A percentile compares a stretch with the other conserved stretches of the same genome.
Conservation (phyloP, 2,888 invertebrate genomes). For the Clunio marinus region DNA sequence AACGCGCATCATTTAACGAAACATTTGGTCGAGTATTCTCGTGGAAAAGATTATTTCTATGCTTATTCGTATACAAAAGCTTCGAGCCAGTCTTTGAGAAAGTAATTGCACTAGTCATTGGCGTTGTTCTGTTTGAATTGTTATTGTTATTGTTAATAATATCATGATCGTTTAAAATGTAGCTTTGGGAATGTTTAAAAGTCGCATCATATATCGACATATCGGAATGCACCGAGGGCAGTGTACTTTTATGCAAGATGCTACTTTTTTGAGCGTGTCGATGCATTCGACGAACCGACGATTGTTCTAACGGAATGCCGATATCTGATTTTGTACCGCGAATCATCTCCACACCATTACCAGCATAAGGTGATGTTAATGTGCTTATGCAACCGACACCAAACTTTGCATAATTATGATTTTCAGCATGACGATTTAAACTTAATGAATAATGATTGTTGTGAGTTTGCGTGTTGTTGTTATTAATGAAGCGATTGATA, state of each 20-base stretch:
- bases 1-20: not conserved
- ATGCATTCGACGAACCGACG: conserved; percentile 44
- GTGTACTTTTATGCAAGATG: conserved; percentile 37
- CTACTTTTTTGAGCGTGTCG: conserved; percentile 35
- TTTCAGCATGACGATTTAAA: conserved; percentile 44
- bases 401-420: not conserved
- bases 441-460: conserved; percentile 53
- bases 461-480: conserved; percentile 51
- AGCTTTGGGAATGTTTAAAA: conserved; percentile 10
- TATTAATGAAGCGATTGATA: conserved; percentile 46
- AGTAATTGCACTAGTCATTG: conserved; percentile 38
- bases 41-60: conserved; percentile 24
- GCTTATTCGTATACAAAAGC: conserved; percentile 37
- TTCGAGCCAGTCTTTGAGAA: conserved; percentile 40
- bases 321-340: conserved; percentile 51
- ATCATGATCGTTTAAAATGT: not conserved
- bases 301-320: conserved; percentile 46
- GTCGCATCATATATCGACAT: conserved; percentile 46
- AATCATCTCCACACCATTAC: conserved; percentile 41
- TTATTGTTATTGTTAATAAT: conserved; percentile 39
- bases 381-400: conserved; percentile 41
- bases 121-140: not conserved
- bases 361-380: conserved; percentile 42
- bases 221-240: conserved; percentile 46
- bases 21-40: not conserved